Evolutionary conservation across 2,113 vertebrate species (phyloP).

Genomic region (Uria aalge): DNA sequence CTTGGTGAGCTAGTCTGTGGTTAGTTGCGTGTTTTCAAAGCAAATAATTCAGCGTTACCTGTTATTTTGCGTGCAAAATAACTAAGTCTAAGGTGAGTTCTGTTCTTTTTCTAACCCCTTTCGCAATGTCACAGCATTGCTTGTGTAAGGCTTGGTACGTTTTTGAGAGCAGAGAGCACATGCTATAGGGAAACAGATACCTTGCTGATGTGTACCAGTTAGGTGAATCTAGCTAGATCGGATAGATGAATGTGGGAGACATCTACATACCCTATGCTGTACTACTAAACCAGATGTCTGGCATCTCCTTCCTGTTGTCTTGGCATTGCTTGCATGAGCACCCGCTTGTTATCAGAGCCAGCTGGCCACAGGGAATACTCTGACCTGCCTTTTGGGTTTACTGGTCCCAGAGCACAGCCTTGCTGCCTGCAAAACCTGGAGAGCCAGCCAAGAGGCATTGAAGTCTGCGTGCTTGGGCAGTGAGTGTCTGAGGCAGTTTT

Average conservation of each 20-base stretch:
- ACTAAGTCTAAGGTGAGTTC: background rate
- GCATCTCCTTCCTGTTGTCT: background rate
- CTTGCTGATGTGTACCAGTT: background rate
- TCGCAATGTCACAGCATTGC: background rate
- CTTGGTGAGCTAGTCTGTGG: background rate
- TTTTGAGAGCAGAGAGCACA: background rate
- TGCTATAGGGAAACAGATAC: background rate
- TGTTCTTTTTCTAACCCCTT: background rate
- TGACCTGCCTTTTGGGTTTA: background rate
- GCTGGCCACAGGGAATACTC: background rate
- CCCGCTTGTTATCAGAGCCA: background rate
- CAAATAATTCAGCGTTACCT: background rate
- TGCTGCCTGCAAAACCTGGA: background rate
- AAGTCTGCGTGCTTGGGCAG: background rate
- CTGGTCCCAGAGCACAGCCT: background rate
- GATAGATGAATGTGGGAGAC: background rate
- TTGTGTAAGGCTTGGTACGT: background rate
- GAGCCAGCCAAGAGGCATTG: background rate
- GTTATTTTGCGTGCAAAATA: background rate
- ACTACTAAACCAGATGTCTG: background rate
- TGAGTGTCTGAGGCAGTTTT: background rate
- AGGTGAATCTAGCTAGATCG: background rate
- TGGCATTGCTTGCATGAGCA: background rate
- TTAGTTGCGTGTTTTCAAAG: background rate
- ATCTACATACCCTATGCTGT: background rate